Evolutionary conservation across 2,888 invertebrate genomes (phyloP), one percentile per base, ranked within the genome.

Genomic region (Petrolisthes manimaculis): DNA sequence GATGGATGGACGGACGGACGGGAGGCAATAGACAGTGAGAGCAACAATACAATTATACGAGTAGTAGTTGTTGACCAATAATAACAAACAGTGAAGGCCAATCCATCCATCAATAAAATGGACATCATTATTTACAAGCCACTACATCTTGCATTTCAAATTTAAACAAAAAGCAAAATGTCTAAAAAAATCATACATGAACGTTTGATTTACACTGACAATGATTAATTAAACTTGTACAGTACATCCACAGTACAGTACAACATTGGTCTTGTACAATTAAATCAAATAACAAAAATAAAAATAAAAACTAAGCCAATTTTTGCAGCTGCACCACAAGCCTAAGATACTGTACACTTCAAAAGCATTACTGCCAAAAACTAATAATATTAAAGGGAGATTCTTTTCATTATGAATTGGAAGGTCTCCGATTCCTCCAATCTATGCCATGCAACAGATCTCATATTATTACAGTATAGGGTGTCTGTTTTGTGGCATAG

Each of bases 81-180:
- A 61, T 61, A 8, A 71, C 21, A 8, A 71, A 71, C 71, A 71
- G 21, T 71, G 71, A 71, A 71, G 71, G 71, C 71, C 71, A 82
- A 14, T 67, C 67, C 67, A 14, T 67, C 67, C 67, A 67, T 82
- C 9, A 24, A 24, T 24, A 80, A 82, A 82, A 78, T 71, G 74
- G 18, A 75, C 55, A 79, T 51, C 55, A 79, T 51, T 75, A 37
- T 56, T 75, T 24, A 79, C 85, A 85, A 85, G 79, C 79, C 56
- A 69, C 85, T 85, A 85, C 56, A 54, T 79, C 69, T 79, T 85
- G 79, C 79, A 85, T 61, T 54, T 85, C 53, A 71, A 85, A 61
- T 79, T 79, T 54, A 79, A 79, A 85, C 78, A 71, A 71, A n/a
- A 71, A 71, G 21, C 14, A 71, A 37, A 71, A 71, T 71, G 3